Base-by-base conservation (phyloP, 2,797 vertebrate species). In the Notamacropus eugenii region DNA sequence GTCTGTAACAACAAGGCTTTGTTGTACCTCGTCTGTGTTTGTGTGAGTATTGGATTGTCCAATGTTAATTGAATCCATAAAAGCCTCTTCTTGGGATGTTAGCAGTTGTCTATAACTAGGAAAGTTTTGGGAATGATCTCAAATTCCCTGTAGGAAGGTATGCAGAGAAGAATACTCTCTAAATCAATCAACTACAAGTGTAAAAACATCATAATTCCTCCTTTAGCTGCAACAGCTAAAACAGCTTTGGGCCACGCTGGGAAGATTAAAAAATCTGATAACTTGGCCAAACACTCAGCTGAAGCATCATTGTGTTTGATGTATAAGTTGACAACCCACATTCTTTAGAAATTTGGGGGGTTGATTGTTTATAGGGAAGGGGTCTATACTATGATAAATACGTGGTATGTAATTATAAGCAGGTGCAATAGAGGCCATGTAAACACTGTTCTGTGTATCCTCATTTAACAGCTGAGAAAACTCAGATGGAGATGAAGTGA, bases 81-180 rank as follows among this genome's bases (percentile, higher is more conserved):
- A 59, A 31, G 31, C 92, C 52, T 96, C 62, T 96, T 96, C 54
- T 54, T 93, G 95, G 54, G 50, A 87, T 87, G 40, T 46, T 87
- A 87, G 9, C 95, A 93, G 55, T 92, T 90, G 96, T 92, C 95
- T 96, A 56, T 92, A 93, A 95, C 52, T 50, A 93, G 59, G 93
- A 92, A 95, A 58, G 92, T 87, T 82, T 87, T 67, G 14, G 50
- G 62, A 94, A 55, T 95, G 28, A 95, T 82, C 54, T 93, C 52
- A 94, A 90, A 90, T 93, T 74, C 22, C 56, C 91, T 93, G 13
- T 57, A 59, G 93, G 93, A 93, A 93, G 91, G 92, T 90, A 55
- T 92, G 94, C 91, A 96, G 54, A 91, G 54, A 90, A 55, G 93
- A 94, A 94, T 55, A 24, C 40, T 94, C 91, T 82, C 92, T 95